A percentile compares a stretch with the other conserved stretches of the same genome.
Evolutionary conservation across 1,140 invertebrate species (phyloP).

Genomic region (Zaprionus nigranus): DNA sequence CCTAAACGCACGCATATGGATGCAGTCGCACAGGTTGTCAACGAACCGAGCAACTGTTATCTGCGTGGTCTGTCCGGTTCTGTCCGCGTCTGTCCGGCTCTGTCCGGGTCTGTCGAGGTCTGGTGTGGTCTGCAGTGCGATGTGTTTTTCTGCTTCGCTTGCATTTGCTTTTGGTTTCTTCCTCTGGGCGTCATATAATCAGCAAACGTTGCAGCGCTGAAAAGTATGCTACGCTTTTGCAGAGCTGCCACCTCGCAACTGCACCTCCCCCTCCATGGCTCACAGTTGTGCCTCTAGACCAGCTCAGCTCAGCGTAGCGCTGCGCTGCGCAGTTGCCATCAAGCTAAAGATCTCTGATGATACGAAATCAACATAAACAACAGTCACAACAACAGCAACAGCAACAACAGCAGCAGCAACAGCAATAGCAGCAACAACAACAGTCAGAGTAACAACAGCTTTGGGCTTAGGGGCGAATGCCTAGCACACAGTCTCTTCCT

Average conservation of each 20-base stretch:
- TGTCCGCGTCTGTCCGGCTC: background rate
- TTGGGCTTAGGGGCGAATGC: constrained; percentile 31
- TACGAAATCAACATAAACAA: constrained; percentile 81
- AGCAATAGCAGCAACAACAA: constrained; percentile 4
- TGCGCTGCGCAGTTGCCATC: constrained; percentile 40
- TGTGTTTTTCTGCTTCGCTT: constrained; percentile 58
- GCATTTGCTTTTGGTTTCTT: constrained; percentile 32
- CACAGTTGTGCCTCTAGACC: constrained; percentile 17
- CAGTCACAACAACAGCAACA: constrained; percentile 47
- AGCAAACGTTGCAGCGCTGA: constrained; percentile 68
- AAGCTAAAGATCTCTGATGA: constrained; percentile 80
- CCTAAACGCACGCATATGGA: constrained; percentile 36
- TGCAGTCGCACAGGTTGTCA: constrained; percentile 34
- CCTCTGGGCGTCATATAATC: constrained; percentile 64
- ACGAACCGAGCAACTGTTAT: constrained; percentile 28
- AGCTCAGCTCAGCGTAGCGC: background rate
- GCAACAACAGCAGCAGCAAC: constrained; percentile 19
- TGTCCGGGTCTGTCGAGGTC: background rate
- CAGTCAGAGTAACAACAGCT: constrained; percentile 37
- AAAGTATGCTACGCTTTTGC: constrained; percentile 72
- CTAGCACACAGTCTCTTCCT: background rate
- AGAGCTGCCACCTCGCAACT: too few species aligned
- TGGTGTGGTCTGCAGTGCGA: constrained; percentile 11
- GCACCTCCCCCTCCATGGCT: background rate
- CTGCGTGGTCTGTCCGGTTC: constrained; percentile 31